phyloP scores from a whole-genome alignment of 2,888 invertebrate species.

The Polyommatus iphigenia region DNA sequence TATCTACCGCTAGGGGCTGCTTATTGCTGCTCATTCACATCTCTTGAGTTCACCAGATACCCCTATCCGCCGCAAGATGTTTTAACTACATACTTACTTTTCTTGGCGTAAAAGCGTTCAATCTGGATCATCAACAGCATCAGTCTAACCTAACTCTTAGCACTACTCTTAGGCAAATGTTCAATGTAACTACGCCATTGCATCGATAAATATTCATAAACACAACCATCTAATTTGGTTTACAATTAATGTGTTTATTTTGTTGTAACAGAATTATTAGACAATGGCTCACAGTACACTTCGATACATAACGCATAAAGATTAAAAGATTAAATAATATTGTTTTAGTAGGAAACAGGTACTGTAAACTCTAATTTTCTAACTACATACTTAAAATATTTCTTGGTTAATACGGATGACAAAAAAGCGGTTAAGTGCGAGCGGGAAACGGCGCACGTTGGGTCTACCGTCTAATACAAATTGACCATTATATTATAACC shows the following conservation, averaged over 20 bases:
- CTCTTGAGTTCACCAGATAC: no score
- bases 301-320: neutral
- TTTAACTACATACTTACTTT: no score
- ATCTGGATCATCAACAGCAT: no score
- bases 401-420: neutral
- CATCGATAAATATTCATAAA: constrained; percentile 13
- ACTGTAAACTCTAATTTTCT: no score
- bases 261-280: constrained; percentile 21
- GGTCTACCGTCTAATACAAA: neutral
- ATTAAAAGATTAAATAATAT: constrained; percentile 3
- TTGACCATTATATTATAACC: no score
- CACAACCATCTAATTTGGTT: neutral
- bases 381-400: neutral
- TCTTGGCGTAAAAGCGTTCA: no score
- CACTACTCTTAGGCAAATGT: neutral
- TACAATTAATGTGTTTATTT: constrained; percentile 17
- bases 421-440: neutral
- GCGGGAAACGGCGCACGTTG: neutral
- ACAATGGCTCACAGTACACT: neutral
- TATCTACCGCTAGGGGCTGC: no score
- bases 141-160: no score
- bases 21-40: no score
- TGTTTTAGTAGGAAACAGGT: neutral
- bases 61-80: no score
- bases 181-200: neutral